Evolutionary conservation across 2,113 vertebrate species (phyloP).

Genomic region (Chelonoidis abingdonii): DNA sequence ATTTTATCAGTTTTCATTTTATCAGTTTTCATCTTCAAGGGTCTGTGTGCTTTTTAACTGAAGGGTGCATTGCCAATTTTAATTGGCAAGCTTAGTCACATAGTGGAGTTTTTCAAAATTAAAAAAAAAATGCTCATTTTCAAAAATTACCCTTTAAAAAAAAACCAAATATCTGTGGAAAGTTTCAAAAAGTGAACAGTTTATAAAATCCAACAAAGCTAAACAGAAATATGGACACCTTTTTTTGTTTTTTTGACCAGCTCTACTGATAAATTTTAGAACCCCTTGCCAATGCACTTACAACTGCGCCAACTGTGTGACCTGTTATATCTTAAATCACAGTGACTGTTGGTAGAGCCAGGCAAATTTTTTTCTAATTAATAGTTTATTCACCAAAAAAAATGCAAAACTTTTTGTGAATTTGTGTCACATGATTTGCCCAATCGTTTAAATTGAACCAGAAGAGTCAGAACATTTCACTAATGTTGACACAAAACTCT

Average conservation of each 20-base stretch:
- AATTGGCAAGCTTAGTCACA: background rate
- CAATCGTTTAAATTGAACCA: background rate
- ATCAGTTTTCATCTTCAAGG: background rate
- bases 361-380: background rate
- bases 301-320: background rate
- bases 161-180: background rate
- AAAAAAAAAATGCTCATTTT: background rate
- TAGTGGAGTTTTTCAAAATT: background rate
- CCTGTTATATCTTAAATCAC: background rate
- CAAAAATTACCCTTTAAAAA: background rate
- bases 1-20: background rate
- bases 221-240: background rate
- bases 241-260: background rate
- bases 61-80: background rate
- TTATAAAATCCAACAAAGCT: background rate
- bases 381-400: background rate
- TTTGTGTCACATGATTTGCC: background rate
- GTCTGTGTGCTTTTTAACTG: background rate
- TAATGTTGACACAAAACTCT: background rate
- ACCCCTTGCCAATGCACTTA: background rate
- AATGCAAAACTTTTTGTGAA: background rate
- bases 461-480: background rate
- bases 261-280: background rate
- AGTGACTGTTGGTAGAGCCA: background rate
- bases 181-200: slow-evolving; percentile 4